Evolutionary conservation across 2,113 vertebrate species (phyloP).

Genomic region (Butorides virescens): DNA sequence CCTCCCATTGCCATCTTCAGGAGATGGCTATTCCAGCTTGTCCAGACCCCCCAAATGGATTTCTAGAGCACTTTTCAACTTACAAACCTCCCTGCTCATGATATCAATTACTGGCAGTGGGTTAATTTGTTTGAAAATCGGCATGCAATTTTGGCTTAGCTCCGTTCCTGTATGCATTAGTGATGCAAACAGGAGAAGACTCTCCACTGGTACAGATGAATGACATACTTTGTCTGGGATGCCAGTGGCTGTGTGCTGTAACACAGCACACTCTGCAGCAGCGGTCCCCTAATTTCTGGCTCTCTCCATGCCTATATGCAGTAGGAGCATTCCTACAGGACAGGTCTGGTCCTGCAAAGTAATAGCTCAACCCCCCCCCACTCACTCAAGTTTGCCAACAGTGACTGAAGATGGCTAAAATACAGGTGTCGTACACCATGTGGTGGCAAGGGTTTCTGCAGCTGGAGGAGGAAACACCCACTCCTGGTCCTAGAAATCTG

Average conservation of each 20-base stretch:
- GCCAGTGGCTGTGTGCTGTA: not conserved
- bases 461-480: not conserved
- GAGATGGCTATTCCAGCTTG: not conserved
- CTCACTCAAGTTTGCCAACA: not conserved
- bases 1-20: not conserved
- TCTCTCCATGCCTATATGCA: not conserved
- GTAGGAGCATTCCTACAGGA: not conserved
- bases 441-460: not conserved
- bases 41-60: not conserved
- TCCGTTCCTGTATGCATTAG: not conserved
- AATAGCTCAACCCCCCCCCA: not conserved
- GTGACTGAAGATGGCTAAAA: not conserved
- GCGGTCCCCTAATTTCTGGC: not conserved
- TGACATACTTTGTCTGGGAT: not conserved
- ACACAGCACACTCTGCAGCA: not conserved
- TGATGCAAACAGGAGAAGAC: not conserved
- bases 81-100: not conserved
- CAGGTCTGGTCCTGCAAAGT: not conserved
- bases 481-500: not conserved
- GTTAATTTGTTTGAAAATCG: not conserved
- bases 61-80: not conserved
- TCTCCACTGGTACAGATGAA: not conserved
- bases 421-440: too few relatives aligned
- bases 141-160: not conserved
- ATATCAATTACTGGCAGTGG: not conserved